These are phyloP conservation scores for Oryzias dopingdopingensis DNA, from an alignment of 2,797 vertebrate genomes.

Conservation along the genomic window DNA sequence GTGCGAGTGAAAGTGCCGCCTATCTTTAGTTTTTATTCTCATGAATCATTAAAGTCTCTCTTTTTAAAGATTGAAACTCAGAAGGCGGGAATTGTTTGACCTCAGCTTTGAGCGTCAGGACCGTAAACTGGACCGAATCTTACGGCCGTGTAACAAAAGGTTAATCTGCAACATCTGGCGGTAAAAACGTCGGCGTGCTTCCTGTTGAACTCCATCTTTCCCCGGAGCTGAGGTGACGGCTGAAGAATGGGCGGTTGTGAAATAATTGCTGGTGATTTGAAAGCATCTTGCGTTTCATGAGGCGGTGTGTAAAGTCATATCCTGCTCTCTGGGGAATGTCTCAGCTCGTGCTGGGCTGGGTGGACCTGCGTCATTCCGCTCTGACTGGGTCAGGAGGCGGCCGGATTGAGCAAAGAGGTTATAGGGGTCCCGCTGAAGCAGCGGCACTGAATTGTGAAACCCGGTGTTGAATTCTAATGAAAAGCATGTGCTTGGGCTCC, in stretches of 20 bases:
- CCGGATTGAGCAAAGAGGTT: conserved; percentile 43
- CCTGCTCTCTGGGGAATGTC: conserved; percentile 76
- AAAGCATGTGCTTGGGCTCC: conserved; percentile 28
- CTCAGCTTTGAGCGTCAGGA: too few species aligned
- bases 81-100: neutral
- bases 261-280: conserved; percentile 53
- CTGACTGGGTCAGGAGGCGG: conserved; percentile 40
- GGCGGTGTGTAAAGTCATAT: conserved; percentile 70
- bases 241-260: conserved; percentile 42
- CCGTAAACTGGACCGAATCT: too few species aligned
- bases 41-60: too few species aligned
- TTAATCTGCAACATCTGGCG: neutral
- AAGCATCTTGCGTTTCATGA: conserved; percentile 60
- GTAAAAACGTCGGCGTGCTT: neutral
- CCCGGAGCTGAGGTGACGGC: conserved; percentile 13
- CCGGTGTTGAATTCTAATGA: conserved; percentile 34
- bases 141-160: neutral
- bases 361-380: conserved; percentile 69
- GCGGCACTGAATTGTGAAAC: conserved; percentile 48
- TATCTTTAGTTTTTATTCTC: too few species aligned
- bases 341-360: conserved; percentile 65
- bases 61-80: neutral
- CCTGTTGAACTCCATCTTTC: conserved; percentile 29
- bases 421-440: conserved; percentile 34
- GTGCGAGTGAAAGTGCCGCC: too few species aligned